Evolutionary conservation across 1,140 invertebrate species (phyloP), one percentile per base, ranked within the genome.

Genomic region (Lineus longissimus): DNA sequence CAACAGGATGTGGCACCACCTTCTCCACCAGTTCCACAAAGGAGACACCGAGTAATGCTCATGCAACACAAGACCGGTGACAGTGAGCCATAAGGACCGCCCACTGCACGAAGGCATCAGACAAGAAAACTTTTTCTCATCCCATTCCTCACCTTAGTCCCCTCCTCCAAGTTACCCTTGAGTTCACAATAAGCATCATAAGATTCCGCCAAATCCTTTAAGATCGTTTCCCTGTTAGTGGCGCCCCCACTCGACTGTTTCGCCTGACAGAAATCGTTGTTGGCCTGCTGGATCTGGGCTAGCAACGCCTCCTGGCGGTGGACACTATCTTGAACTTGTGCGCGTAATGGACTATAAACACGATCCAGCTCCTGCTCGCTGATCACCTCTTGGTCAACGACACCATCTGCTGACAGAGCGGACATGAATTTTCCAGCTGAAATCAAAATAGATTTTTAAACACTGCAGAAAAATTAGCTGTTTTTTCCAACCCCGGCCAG

Each of bases 171-270:
- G 84, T 98, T 97, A 69, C 86, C 88, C 62, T 90, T 88, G 23
- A 99, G 85, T 80, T 97, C 94, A 70, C 90, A 90, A 82, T 90
- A 99, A 65, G 89, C 89, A 83, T 97, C 96, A 81, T 92, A 90
- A 19, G 94, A 94, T 33, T 88, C 86, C 27, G 93, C 93, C 66
- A 97, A 83, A 75, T 92, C 89, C 81, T 90, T 91, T 73, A 97
- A 86, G 69, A 91, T 88, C 17, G 85, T 83, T 74, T 97, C 94
- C 27, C 94, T 85, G 31, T 82, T 75, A 2, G 86, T 85, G 41
- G 76, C 83, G n/a, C 70, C 71, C 66, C 77, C 71, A 71, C 77
- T 79, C 59, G 70, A 79, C 30, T 87, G 88, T 71, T 90, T 90
- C 74, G 91, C 89, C 41, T 84, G 83, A 54, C 86, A 85, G 76